Base-by-base conservation (phyloP, 92 coral and sea anemone species). In the Phenganax marumi region DNA sequence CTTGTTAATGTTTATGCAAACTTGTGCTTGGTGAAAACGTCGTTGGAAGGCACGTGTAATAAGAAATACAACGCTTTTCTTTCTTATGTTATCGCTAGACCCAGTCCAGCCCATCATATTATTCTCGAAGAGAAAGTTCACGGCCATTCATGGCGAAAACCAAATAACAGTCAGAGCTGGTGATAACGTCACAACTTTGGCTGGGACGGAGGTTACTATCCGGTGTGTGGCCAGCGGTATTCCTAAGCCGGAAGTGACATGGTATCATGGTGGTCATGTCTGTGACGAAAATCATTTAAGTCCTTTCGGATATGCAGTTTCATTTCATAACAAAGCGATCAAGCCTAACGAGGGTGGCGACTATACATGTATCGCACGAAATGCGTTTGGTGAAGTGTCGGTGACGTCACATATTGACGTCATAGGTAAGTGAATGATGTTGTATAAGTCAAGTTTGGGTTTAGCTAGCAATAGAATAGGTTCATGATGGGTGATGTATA, bases 141-240 rank as follows among this genome's bases (percentile, higher is more conserved):
- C 78, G 50, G 95, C 98, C 13, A 87, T 87, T 3, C 84, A 88
- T 46, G 98, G 98, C 18, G 98, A 92, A 80, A 92, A 94, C 69
- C 89, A 92, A 64, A 91, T 90, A 3, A 56, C 33, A 14, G 73
- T 92, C 50, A 87, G 22, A 47, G 78, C 86, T 12, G 98, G 98
- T 12, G 98, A 91, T 47, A 90, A 92, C 80, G 13, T 94, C 61
- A 94, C 97, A 0, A 92, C 98, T 13, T 87, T 94, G 16, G 91
- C 91, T 1, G 98, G 98, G 6, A 94, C 91, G 8, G 89, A 78
- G n/a, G 88, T 94, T 10, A 88, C 84, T 52, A 89, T 94, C 11
- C 18, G 33, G 18, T 94, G 98, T 68, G 77, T 85, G 50, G 90
- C 84, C 43, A 88, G 82, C 25, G 97, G 94, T 23, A 81, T 85